phyloP scores from a whole-genome alignment of 2,113 vertebrate species.

The Psilopsiagon aurifrons region DNA sequence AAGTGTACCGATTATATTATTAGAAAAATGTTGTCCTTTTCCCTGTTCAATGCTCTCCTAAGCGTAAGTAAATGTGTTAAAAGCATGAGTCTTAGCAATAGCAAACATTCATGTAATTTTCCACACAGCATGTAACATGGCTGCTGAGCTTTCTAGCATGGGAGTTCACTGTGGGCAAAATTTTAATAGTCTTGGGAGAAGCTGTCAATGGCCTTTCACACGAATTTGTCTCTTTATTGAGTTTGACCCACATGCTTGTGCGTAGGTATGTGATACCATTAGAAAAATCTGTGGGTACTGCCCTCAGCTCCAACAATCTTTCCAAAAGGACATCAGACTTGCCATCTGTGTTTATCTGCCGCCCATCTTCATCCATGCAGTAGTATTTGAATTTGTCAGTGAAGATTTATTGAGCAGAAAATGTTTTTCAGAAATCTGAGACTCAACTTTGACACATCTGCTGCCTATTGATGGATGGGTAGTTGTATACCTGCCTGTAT shows the following conservation, averaged over 20 bases:
- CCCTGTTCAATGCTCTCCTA: background rate
- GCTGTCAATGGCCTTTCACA: background rate
- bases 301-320: background rate
- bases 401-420: background rate
- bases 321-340: background rate
- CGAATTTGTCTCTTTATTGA: background rate
- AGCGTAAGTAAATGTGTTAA: background rate
- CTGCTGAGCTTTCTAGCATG: background rate
- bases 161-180: background rate
- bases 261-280: background rate
- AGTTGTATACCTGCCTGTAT: background rate
- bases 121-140: background rate
- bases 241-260: background rate
- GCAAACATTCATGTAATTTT: background rate
- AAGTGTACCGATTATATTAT: background rate
- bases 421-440: background rate
- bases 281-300: background rate
- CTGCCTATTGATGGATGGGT: background rate
- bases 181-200: background rate
- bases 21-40: background rate
- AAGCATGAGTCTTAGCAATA: background rate
- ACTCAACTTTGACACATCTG: background rate
- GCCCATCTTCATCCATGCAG: background rate
- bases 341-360: background rate
- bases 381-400: background rate